phyloP scores from a whole-genome alignment of 2,113 vertebrate genomes.

The Irena cyanogastra region DNA sequence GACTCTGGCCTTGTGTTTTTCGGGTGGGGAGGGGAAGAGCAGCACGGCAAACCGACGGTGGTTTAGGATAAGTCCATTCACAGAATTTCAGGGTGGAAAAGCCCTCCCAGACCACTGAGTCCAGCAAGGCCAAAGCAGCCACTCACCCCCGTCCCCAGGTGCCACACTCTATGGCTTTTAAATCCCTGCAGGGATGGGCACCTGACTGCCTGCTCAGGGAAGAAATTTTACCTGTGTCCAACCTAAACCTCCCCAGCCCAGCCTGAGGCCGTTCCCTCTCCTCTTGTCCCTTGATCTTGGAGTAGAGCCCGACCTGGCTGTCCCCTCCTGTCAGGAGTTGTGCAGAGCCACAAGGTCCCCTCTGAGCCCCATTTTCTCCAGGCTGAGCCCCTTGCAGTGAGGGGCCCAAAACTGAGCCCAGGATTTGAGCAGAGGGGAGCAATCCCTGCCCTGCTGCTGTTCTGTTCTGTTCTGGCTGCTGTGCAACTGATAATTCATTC shows the following conservation, averaged over 20 bases:
- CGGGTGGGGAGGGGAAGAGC: accelerated
- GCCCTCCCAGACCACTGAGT: background rate
- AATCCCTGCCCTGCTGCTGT: background rate
- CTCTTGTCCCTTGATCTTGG: background rate
- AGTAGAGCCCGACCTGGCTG: background rate
- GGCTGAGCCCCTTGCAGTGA: background rate
- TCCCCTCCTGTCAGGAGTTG: background rate
- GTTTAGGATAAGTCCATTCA: background rate
- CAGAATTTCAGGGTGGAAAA: background rate
- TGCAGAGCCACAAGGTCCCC: background rate
- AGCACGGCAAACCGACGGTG: accelerated
- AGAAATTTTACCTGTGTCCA: background rate
- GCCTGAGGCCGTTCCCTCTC: background rate
- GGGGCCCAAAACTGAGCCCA: background rate
- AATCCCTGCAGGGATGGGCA: background rate
- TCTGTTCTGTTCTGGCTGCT: background rate
- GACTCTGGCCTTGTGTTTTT: background rate
- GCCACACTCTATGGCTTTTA: accelerated
- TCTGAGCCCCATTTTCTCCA: background rate
- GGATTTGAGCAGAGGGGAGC: background rate
- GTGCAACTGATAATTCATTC: background rate
- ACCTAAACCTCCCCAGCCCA: background rate
- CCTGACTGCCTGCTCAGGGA: background rate
- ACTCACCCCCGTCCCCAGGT: accelerated
- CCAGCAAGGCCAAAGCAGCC: background rate